Base-by-base conservation (phyloP, 2,888 invertebrate genomes). In the Netelia virgata region DNA sequence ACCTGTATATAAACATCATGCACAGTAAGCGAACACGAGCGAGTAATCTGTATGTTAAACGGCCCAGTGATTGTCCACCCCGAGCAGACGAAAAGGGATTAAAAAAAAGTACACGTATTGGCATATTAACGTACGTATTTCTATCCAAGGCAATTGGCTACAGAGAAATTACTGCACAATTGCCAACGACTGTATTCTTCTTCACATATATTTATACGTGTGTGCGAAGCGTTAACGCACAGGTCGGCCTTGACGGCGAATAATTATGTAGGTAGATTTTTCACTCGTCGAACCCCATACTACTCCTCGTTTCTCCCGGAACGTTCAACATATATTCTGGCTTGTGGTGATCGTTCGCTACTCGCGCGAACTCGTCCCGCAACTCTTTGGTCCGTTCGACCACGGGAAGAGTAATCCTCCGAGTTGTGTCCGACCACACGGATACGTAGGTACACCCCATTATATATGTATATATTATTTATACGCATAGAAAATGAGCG, bases 211-310 rank as follows among this genome's bases (percentile, higher is more conserved):
- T 47, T 3, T 8, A 47, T 47, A 47, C 16, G 20, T 10, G 9
- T 8, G 53, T 47, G 72, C 43, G 28, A 28, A 59, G 84, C 87
- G 89, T 89, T 87, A 91, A 91, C 91, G 89, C 91, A 88, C 90
- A 90, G 88, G 89, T 89, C 88, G 92, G 88, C 92, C 92, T 92
- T 92, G 91, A 90, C 88, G 89, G 89, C 88, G 89, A 91, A 92
- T 91, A 92, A 92, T 92, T 91, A 91, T 88, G 90, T 89, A 89
- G 88, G 82, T 82, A 88, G 86, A 91, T 90, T 90, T 91, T 59
- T 82, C 73, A 74, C 63, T 78, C 82, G 11, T 70, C 53, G 43
- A 50, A 83, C 73, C 61, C 76, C 28, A 50, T 28, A 18, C 69
- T 28, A 18, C 69, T 47, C 14, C 47, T 47, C 47, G 47, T 10